Base-by-base conservation (phyloP, 2,797 vertebrate genomes). In the Chelon auratus region DNA sequence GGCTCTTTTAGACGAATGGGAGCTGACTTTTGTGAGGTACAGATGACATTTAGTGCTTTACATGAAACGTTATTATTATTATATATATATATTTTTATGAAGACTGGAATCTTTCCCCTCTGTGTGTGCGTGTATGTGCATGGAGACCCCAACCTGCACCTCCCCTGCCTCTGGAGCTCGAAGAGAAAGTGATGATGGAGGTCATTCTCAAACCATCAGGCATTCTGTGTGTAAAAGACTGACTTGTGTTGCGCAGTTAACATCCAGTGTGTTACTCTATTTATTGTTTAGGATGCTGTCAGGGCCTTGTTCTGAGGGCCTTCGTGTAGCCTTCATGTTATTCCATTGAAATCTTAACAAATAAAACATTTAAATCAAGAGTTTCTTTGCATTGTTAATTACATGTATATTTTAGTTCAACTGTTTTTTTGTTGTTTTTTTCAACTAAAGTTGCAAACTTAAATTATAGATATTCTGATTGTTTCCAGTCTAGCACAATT, bases 221-320 rank as follows among this genome's bases (percentile, higher is more conserved):
- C 51, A 18, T 64, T 69, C 30, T 70, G 58, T 75, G 65, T 72
- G 57, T 66, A 58, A 60, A 15, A 64, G 77, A 60, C 50, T 39
- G 66, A 74, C 62, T 72, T 69, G 30, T 73, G 79, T 77, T 78
- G 75, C 80, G 80, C 80, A 69, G 65, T 78, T 85, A 76, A 86
- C 72, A 54, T 68, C 51, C 68, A 71, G 55, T 67, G 53, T 78
- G 75, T 87, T 80, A 65, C 78, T 89, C 84, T 95, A 93, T 95
- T 95, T 95, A 94, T 95, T 94, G 86, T 91, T 48, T 86, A 90
- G 86, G 83, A 83, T 88, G 84, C 89, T 66, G 36, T 82, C 81
- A 76, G 88, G 87, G 62, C 77, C 13, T 5, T 57, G 75, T 60
- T 89, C 86, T 74, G 72, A 74, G 80, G 2, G 71, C 73, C 54